Evolutionary conservation across 2,797 vertebrate species (phyloP).

Genomic region (Babyrousa celebensis): DNA sequence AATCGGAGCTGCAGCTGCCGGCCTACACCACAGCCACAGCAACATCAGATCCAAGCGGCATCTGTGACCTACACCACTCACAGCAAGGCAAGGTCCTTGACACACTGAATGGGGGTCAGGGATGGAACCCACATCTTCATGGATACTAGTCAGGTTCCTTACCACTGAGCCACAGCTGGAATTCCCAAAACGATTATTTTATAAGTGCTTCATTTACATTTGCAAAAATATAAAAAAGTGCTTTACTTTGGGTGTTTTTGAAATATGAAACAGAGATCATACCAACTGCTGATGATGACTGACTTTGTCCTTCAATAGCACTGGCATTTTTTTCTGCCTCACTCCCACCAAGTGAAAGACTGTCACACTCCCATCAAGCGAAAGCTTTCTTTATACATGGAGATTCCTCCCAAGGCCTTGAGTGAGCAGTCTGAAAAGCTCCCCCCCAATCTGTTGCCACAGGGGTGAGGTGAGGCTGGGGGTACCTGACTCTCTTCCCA

Average conservation of each 20-base stretch:
- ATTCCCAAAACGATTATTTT: background rate
- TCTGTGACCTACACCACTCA: no score
- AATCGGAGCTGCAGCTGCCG: no score
- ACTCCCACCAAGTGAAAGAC: background rate
- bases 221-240: background rate
- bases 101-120: no score
- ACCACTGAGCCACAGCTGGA: no score
- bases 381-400: background rate
- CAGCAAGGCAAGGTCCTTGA: no score
- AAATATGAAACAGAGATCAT: slow-evolving; percentile 37
- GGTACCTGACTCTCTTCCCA: background rate
- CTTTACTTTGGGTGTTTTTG: background rate
- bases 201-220: background rate
- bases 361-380: background rate
- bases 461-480: background rate
- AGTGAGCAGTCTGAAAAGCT: background rate
- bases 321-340: background rate
- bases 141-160: no score
- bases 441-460: background rate
- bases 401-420: background rate
- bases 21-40: no score
- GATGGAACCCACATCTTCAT: no score
- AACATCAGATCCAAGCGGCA: no score
- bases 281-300: background rate
- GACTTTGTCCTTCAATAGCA: background rate